These are phyloP conservation scores for Chrysolina haemoptera DNA, from an alignment of 2,888 invertebrate species.

Conservation along the genomic window DNA sequence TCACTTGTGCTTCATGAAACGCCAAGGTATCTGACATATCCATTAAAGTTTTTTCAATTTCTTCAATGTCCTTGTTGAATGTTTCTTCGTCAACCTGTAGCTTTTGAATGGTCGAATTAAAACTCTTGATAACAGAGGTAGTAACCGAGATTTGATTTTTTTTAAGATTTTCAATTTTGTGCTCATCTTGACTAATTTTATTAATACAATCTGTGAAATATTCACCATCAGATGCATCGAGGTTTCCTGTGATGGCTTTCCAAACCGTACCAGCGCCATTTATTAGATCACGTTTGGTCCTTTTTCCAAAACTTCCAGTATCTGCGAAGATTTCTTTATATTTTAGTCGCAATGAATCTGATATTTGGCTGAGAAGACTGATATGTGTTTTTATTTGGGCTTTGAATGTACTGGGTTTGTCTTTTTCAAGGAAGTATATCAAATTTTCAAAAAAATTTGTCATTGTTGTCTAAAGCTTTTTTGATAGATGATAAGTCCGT, in stretches of 20 bases:
- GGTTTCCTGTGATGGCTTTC: neutral
- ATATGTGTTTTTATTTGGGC: neutral
- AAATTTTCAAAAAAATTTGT: too few species aligned
- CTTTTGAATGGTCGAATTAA: conserved; percentile 28
- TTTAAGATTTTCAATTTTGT: conserved; percentile 28
- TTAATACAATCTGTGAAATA: conserved; percentile 20
- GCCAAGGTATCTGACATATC: neutral
- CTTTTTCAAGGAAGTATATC: too few species aligned
- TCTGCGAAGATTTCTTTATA: neutral
- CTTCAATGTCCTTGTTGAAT: conserved; percentile 19
- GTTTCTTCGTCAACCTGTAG: conserved; percentile 26
- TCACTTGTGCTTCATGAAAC: neutral
- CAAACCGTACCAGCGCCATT: neutral
- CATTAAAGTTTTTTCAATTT: neutral
- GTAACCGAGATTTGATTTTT: conserved; percentile 29
- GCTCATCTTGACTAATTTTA: conserved; percentile 18
- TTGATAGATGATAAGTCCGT: too few species aligned
- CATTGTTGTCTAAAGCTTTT: too few species aligned
- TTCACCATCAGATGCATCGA: conserved; percentile 4
- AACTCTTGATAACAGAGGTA: conserved; percentile 20
- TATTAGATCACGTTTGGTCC: neutral
- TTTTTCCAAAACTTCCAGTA: neutral
- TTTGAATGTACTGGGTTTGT: neutral
- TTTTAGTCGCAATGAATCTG: neutral
- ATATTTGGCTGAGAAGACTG: neutral